Evolutionary conservation across 2,113 vertebrate species (phyloP).

Genomic region (Macrotus californicus): DNA sequence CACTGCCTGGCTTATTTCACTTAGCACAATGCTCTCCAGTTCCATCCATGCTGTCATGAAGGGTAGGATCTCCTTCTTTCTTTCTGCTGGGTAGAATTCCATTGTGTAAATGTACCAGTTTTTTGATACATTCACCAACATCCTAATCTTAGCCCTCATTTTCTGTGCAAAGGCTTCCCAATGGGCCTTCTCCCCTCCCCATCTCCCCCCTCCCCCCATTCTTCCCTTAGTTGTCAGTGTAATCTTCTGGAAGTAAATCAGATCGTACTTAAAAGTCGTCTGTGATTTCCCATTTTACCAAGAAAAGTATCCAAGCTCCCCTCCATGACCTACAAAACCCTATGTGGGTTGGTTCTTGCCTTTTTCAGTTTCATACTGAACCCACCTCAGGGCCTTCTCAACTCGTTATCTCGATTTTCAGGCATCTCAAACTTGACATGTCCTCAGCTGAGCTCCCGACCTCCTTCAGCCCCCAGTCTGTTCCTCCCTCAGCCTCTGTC

Average conservation of each 20-base stretch:
- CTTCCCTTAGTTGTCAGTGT: not conserved
- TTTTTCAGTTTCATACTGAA: not conserved
- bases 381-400: not conserved
- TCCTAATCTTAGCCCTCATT: not conserved
- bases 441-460: not conserved
- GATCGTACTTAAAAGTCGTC: not conserved
- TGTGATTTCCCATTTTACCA: not conserved
- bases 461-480: not conserved
- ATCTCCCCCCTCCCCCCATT: fast-evolving
- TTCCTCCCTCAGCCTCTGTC: not conserved
- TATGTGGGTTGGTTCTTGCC: fast-evolving
- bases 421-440: not conserved
- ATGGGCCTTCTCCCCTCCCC: fast-evolving
- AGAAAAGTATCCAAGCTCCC: not conserved
- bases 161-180: not conserved
- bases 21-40: too few relatives aligned
- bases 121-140: too few relatives aligned
- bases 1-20: too few relatives aligned
- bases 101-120: too few relatives aligned
- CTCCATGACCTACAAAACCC: not conserved
- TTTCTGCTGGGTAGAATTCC: too few relatives aligned
- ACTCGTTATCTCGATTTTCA: not conserved
- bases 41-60: too few relatives aligned
- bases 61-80: too few relatives aligned
- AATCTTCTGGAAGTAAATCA: not conserved